These are phyloP conservation scores for Candidula unifasciata DNA, from an alignment of 2,888 invertebrate genomes.

Conservation along the genomic window DNA sequence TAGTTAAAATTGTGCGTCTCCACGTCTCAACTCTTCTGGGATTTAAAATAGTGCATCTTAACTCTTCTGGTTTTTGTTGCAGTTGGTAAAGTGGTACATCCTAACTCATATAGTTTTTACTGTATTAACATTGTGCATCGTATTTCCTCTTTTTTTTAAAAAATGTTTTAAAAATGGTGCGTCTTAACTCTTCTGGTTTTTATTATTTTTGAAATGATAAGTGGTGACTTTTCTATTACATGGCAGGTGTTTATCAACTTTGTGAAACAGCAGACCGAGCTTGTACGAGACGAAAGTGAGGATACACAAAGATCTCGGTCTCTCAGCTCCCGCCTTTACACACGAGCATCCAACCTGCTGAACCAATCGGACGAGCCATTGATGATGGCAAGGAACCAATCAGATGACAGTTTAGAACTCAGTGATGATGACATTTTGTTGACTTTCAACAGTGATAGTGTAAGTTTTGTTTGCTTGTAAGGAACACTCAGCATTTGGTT, in stretches of 20 bases:
- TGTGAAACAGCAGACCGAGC: conserved; percentile 76
- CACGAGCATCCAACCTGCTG: conserved; percentile 31
- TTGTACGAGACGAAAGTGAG: conserved; percentile 70
- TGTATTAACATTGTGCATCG: too few relatives aligned
- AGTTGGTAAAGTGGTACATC: too few relatives aligned
- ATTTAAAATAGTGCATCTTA: too few relatives aligned
- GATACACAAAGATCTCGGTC: conserved; percentile 78
- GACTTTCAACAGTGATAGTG: conserved; percentile 61
- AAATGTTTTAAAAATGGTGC: not conserved
- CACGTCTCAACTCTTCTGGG: too few relatives aligned
- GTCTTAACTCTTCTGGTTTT: not conserved
- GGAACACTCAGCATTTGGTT: not conserved
- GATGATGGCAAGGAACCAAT: conserved; percentile 54
- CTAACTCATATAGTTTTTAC: too few relatives aligned
- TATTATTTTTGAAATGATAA: too few relatives aligned
- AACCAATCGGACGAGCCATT: conserved; percentile 59
- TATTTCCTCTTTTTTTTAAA: not conserved
- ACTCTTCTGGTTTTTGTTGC: too few relatives aligned
- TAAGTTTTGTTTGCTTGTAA: conserved; percentile 29
- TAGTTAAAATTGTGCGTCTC: too few relatives aligned
- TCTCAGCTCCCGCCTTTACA: conserved; percentile 42
- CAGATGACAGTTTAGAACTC: conserved; percentile 59
- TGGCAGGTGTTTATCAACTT: conserved; percentile 76
- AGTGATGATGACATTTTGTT: conserved; percentile 66
- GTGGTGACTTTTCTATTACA: not conserved